A percentile compares a stretch with the other conserved stretches of the same genome.
Evolutionary conservation across 1,140 invertebrate species (phyloP).

Genomic region (Anoplophora glabripennis): DNA sequence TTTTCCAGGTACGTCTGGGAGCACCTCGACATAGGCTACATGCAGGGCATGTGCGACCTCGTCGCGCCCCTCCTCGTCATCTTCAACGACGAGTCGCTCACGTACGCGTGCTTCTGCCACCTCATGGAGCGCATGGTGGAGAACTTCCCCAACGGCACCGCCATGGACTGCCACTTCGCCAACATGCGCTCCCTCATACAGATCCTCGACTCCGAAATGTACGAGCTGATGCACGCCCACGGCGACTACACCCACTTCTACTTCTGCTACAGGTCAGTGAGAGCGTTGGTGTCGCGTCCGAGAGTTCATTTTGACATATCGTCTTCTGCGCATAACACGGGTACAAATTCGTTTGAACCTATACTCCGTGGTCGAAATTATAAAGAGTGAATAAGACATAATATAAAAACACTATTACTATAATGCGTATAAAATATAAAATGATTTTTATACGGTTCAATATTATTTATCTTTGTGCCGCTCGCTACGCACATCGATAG

Average conservation of each 20-base stretch:
- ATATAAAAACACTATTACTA: no score
- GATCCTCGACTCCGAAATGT: conserved; percentile 90
- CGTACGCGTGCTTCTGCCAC: conserved; percentile 87
- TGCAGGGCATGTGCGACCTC: conserved; percentile 94
- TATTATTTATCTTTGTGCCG: no score
- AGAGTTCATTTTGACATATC: no score
- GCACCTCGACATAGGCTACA: conserved; percentile 85
- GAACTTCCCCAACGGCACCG: conserved; percentile 91
- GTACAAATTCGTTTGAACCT: no score
- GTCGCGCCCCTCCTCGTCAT: conserved; percentile 89
- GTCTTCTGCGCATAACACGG: no score
- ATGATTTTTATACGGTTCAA: no score
- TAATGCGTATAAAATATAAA: no score
- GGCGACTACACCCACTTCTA: conserved; percentile 97
- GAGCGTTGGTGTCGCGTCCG: no score
- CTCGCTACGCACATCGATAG: no score
- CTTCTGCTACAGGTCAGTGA: conserved; percentile 73
- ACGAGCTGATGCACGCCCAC: conserved; percentile 90
- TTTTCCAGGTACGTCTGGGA: conserved; percentile 83
- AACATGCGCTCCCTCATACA: conserved; percentile 87
- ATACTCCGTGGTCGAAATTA: no score
- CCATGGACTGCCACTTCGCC: conserved; percentile 93
- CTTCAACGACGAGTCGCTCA: conserved; percentile 88
- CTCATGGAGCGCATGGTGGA: conserved; percentile 86
- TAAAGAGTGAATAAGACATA: no score